Conservation (phyloP, 2,888 invertebrate genomes). For the Tanaodytes sp. region DNA sequence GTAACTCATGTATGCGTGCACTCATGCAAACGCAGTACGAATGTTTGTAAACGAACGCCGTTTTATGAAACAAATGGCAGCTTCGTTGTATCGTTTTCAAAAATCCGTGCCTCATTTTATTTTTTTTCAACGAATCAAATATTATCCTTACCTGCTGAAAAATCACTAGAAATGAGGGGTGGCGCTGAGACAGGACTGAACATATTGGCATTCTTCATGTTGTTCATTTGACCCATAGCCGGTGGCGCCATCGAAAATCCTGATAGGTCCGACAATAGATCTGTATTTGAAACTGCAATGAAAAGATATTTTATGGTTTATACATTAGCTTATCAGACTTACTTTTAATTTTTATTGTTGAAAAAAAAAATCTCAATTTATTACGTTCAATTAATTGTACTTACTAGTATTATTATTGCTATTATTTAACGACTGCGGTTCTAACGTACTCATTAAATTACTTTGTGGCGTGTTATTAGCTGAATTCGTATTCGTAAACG, state of each 20-base stretch:
- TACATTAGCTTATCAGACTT: too few species aligned
- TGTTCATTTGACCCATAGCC: constrained; percentile 60
- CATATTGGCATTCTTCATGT: constrained; percentile 63
- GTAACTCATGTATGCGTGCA: constrained; percentile 20
- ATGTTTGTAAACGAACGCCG: constrained; percentile 2
- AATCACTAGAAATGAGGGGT: constrained; percentile 51
- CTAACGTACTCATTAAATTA: constrained; percentile 64
- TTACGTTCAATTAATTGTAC: too few species aligned
- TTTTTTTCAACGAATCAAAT: too few species aligned
- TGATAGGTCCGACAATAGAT: constrained; percentile 74
- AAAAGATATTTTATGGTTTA: constrained; percentile 1
- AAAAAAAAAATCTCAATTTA: too few species aligned
- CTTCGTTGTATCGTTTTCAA: too few species aligned
- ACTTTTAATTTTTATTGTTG: too few species aligned
- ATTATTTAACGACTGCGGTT: constrained; percentile 59
- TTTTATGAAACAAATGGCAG: too few species aligned
- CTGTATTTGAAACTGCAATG: constrained; percentile 62
- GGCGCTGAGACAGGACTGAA: constrained; percentile 59
- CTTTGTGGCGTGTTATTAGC: constrained; percentile 59
- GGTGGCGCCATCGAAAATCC: constrained; percentile 65
- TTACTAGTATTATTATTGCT: constrained; percentile 64
- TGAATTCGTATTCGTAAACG: constrained; percentile 43
- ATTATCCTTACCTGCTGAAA: constrained; percentile 66
- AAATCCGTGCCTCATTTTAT: too few species aligned
- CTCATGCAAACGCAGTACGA: constrained; percentile 19